phyloP scores from a whole-genome alignment of 1,140 invertebrate species.

The Leptopilina boulardi region DNA sequence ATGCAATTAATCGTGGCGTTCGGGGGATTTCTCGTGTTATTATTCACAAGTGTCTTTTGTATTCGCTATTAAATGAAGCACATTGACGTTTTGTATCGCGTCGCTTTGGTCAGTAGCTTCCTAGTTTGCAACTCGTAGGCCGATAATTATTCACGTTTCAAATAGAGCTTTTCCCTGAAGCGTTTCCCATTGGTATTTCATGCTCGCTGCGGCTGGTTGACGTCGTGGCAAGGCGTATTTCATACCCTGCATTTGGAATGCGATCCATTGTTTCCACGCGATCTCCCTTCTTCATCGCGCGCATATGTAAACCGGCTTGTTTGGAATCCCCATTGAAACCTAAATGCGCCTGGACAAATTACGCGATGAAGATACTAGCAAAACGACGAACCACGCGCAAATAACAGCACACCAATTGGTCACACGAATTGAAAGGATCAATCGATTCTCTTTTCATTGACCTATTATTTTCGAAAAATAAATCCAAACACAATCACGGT shows the following conservation, averaged over 20 bases:
- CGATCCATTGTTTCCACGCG: slow-evolving; percentile 15
- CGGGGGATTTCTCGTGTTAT: not conserved
- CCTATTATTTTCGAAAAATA: not conserved
- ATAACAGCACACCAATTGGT: not conserved
- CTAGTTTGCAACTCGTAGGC: not conserved
- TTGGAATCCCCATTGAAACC: slow-evolving; percentile 21
- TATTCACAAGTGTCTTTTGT: not conserved
- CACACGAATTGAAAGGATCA: not conserved
- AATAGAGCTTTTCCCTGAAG: slow-evolving; percentile 17
- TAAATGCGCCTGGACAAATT: slow-evolving; percentile 24
- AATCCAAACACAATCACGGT: not conserved
- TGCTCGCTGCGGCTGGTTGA: slow-evolving; percentile 13
- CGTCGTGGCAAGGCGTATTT: slow-evolving; percentile 9
- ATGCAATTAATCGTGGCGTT: not conserved
- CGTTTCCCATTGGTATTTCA: slow-evolving; percentile 20
- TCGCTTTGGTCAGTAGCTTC: not conserved
- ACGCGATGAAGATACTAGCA: not conserved
- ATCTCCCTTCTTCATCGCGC: not conserved
- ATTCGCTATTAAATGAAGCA: not conserved
- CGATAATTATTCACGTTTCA: slow-evolving; percentile 25
- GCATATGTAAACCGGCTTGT: slow-evolving; percentile 16
- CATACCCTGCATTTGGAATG: slow-evolving; percentile 21
- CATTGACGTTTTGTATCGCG: not conserved
- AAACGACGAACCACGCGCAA: not conserved
- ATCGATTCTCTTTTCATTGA: not conserved